Evolutionary conservation across 2,888 invertebrate genomes (phyloP).

Genomic region (Neoitamus cyanurus): DNA sequence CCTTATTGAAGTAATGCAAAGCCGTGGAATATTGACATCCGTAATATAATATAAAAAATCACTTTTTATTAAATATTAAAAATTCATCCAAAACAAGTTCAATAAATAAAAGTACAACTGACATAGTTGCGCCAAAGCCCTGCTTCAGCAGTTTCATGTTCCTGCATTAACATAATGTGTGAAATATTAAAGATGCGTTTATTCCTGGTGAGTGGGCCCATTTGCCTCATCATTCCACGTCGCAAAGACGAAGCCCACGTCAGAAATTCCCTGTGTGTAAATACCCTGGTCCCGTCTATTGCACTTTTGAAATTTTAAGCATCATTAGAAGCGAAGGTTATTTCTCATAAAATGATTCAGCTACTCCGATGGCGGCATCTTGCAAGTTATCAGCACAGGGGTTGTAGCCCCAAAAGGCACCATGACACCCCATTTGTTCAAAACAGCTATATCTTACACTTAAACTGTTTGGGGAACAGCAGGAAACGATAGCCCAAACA

Average conservation of each 20-base stretch:
- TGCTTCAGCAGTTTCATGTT: background rate
- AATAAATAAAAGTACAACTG: background rate
- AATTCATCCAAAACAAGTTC: background rate
- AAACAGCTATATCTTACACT: constrained; percentile 73
- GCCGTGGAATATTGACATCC: too few species aligned
- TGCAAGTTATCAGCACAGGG: constrained; percentile 75
- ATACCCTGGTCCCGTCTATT: background rate
- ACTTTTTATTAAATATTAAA: background rate
- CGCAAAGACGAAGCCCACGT: background rate
- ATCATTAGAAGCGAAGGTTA: background rate
- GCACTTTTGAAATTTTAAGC: background rate
- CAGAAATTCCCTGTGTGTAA: background rate
- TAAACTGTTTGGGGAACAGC: constrained; percentile 71
- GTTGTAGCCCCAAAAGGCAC: constrained; percentile 77
- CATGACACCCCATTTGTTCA: constrained; percentile 77
- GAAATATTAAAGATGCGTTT: background rate
- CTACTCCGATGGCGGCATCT: constrained; percentile 70
- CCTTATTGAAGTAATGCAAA: too few species aligned
- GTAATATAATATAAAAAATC: background rate
- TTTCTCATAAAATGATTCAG: constrained; percentile 55
- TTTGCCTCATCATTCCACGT: background rate
- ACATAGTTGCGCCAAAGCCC: background rate
- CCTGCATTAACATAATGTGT: background rate
- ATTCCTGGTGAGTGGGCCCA: background rate
- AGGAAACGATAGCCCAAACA: constrained; percentile 80